These are phyloP conservation scores for Synaphobranchus kaupii DNA, from an alignment of 2,797 vertebrate species.

Conservation along the genomic window DNA sequence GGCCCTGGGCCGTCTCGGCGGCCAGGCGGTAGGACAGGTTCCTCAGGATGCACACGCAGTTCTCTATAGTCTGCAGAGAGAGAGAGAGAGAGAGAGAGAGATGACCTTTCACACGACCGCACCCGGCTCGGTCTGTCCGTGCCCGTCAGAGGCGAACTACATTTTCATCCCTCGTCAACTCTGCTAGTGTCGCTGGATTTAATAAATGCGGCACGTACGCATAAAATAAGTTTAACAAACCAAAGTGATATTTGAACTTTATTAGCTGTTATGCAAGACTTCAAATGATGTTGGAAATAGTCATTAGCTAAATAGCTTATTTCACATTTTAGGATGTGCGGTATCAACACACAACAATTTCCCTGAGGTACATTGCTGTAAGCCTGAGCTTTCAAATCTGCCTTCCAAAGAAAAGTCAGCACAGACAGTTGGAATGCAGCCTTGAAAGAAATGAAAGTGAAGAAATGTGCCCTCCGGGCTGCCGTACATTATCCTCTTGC, in stretches of 20 bases:
- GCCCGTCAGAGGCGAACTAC: neutral
- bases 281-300: neutral
- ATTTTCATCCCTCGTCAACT: no score
- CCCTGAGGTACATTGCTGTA: neutral
- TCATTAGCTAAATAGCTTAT: neutral
- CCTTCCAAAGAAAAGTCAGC: neutral
- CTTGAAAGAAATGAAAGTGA: conserved; percentile 12
- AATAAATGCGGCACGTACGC: conserved; percentile 30
- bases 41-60: conserved; percentile 99
- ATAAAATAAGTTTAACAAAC: neutral
- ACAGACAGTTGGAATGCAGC: neutral
- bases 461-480: neutral
- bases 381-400: neutral
- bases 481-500: conserved; percentile 31
- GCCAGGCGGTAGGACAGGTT: conserved; percentile 98
- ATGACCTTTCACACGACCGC: neutral
- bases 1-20: conserved; percentile 96
- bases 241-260: neutral
- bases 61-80: conserved; percentile 88
- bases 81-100: neutral
- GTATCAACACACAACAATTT: neutral
- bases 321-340: neutral
- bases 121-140: neutral
- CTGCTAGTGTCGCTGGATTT: neutral
- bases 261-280: neutral